phyloP scores from a whole-genome alignment of 2,113 vertebrate genomes.

The Hiodon alosoides region DNA sequence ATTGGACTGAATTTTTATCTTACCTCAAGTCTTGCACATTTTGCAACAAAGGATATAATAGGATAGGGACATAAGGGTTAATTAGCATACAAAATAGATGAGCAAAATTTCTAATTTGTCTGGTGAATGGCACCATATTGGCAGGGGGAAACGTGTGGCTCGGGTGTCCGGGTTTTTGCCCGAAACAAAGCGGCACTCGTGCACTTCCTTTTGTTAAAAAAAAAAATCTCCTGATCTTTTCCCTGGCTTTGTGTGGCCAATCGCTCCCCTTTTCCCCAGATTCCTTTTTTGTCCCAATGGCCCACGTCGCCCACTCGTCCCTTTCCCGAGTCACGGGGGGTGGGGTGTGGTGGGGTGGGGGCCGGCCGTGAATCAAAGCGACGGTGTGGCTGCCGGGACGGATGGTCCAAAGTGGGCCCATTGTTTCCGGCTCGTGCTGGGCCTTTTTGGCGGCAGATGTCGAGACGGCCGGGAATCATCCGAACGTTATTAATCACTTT shows the following conservation, averaged over 20 bases:
- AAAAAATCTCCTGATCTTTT: conserved; percentile 48
- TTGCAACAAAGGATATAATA: background rate
- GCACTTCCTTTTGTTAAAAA: conserved; percentile 26
- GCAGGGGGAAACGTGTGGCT: conserved; percentile 56
- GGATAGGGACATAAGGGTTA: conserved; percentile 19
- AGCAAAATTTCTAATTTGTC: conserved; percentile 58
- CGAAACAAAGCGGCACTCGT: conserved; percentile 40
- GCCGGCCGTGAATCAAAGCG: conserved; percentile 8
- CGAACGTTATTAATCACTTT: conserved; percentile 61
- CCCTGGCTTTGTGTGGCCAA: conserved; percentile 59
- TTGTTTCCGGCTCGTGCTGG: conserved; percentile 54
- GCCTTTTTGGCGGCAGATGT: conserved; percentile 56
- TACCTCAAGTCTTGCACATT: no score
- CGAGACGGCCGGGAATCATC: conserved; percentile 48
- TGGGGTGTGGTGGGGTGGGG: conserved; percentile 4
- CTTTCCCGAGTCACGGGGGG: background rate
- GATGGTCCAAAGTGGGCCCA: conserved; percentile 39
- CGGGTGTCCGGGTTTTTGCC: conserved; percentile 43
- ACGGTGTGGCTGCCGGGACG: conserved; percentile 21
- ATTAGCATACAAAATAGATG: conserved; percentile 41
- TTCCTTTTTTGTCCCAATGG: conserved; percentile 44
- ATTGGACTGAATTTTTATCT: no score
- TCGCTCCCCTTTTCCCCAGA: conserved; percentile 47
- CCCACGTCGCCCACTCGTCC: conserved; percentile 31
- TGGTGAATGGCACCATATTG: conserved; percentile 45